These are phyloP conservation scores for Alouatta palliata DNA, from an alignment of 2,113 vertebrate species.

Conservation along the genomic window DNA sequence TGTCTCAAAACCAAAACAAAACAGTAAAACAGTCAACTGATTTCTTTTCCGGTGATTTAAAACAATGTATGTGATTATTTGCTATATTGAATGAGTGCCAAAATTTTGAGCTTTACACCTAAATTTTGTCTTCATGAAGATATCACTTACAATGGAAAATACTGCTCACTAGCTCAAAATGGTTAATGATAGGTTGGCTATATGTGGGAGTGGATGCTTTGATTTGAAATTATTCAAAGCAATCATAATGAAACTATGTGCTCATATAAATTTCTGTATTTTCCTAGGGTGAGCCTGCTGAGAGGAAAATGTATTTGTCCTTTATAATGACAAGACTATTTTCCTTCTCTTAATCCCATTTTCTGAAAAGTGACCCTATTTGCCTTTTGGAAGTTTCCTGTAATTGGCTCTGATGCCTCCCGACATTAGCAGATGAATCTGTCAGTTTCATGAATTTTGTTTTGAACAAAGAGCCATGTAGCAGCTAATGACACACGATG, in stretches of 20 bases:
- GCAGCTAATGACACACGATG: conserved; percentile 52
- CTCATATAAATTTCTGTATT: conserved; percentile 35
- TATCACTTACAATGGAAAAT: not conserved
- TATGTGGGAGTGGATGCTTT: not conserved
- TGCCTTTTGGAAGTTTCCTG: conserved; percentile 27
- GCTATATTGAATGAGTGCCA: not conserved
- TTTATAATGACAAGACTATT: conserved; percentile 57
- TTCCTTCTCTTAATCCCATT: conserved; percentile 48
- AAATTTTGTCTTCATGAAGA: not conserved
- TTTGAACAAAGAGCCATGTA: conserved; percentile 44
- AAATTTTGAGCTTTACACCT: not conserved
- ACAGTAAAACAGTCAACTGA: not conserved
- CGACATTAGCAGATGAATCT: conserved; percentile 61
- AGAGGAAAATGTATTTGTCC: conserved; percentile 54
- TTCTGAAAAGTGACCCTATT: conserved; percentile 46
- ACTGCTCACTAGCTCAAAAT: not conserved
- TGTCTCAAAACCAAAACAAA: too few relatives aligned
- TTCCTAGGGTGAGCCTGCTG: not conserved
- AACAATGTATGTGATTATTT: not conserved
- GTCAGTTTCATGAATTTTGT: conserved; percentile 41
- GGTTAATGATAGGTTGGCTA: conserved; percentile 14
- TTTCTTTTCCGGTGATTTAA: not conserved
- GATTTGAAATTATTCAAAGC: conserved; percentile 60
- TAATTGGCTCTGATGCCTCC: conserved; percentile 60
- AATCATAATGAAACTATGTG: conserved; percentile 50